Base-by-base conservation (phyloP, 2,888 invertebrate genomes). In the Drosophila eohydei region DNA sequence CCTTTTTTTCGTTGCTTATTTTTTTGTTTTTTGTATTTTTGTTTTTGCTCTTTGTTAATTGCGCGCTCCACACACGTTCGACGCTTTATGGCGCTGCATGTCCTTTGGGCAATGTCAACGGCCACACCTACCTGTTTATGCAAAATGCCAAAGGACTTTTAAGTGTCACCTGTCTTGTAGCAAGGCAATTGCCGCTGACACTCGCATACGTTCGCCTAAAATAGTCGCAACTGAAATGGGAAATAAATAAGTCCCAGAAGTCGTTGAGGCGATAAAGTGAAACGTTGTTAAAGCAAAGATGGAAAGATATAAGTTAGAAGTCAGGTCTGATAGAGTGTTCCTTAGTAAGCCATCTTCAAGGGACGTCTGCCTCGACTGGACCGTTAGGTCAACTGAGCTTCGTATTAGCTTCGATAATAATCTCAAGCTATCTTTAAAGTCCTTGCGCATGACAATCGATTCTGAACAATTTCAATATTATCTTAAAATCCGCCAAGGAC, bases 41-140 rank as follows among this genome's bases (percentile, higher is more conserved):
- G 9, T 43, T 21, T 5, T 28, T 14, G 30, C 7, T 46, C 30
- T 48, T 48, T 68, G 64, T 74, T 74, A 81, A 81, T 88, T 88
- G 82, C 14, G 38, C 38, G 40, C 14, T 26, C 12, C 6, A 11
- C 32, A 38, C 46, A 60, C 46, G 43, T 11, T 36, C 12, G 8
- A 12, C 51, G 30, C 28, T 67, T 41, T 51, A 41, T 40, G 67
- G 68, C 52, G 68, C 52, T 11, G 30, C 41, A 16, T 12, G 55
- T 55, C 55, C 41, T 41, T 8, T 41, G 40, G 41, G 30, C 43
- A 63, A 54, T 68, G 28, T 36, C 40, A 59, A 46, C 58, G n/a
- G 48, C 51, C 44, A 30, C 26, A 8, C 21, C 51, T 28, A 9
- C 36, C 34, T 26, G 36, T 48, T 76, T 61, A 70, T 59, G 46